Evolutionary conservation across 2,888 invertebrate genomes (phyloP), one percentile per base, ranked within the genome.

Genomic region (Plagodis pulveraria): DNA sequence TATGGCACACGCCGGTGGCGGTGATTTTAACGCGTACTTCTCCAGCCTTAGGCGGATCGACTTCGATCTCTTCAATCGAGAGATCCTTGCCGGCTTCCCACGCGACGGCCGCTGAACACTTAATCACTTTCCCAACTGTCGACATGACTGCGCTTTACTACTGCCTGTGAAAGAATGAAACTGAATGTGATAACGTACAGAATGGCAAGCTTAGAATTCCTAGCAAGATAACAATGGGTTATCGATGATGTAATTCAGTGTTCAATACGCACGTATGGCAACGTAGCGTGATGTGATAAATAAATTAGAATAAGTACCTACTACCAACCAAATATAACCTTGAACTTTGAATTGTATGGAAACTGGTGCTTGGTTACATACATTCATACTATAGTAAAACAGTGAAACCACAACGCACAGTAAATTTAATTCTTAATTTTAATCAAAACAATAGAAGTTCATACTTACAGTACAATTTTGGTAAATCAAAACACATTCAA

Each of bases 81-180:
- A 99, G 92, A 6, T 98, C 97, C 78, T 97, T 94, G 70, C 98
- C 98, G 52, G 98, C 95, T 74, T 95, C 97, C 99, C 99, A 99
- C 5, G 99, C 99, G 12, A 99, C 98, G 1, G 99, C 99, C 32
- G 99, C 99, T 79, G 94, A 95, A 86, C 99, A 99, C 76, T 94
- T 96, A 70, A 99, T 99, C 48, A 95, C 94, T 96, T 96, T 83
- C 41, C 89, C 89, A 67, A 80, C 83, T 60, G 91, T 93, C 56
- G 90, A 85, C 90, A 91, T 91, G 69, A 64, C 84, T 62, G 57
- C 61, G 66, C 72, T 66, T 59, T 56, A 63, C 65, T 52, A 69
- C 70, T 69, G 72, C 72, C 70, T 73, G 71, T 63, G 63, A 67
- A 67, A 52, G 77, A 84, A 69, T 82, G 74, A 75, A 65, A 44